These are phyloP conservation scores for Pemphredon lugubris DNA, from an alignment of 2,888 invertebrate genomes.

Conservation along the genomic window DNA sequence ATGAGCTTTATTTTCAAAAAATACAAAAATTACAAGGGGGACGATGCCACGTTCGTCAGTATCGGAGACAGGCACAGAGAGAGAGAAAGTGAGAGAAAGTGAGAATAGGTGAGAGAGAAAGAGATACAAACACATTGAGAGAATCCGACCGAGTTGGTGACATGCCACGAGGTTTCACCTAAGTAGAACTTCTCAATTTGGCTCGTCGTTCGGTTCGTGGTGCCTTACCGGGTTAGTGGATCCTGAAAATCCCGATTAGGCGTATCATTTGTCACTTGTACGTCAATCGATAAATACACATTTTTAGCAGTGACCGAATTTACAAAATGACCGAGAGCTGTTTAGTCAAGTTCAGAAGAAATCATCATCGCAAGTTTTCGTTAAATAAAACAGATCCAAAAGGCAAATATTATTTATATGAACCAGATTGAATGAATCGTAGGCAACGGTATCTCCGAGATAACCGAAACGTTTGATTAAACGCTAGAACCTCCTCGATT, in stretches of 20 bases:
- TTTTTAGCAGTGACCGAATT: conserved; percentile 27
- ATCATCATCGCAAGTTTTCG: no score
- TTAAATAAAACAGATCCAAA: no score
- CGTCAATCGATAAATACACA: conserved; percentile 36
- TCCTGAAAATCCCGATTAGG: conserved; percentile 77
- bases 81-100: conserved; percentile 4
- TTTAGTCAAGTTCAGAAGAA: no score
- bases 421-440: no score
- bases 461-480: no score
- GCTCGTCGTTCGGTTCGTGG: conserved; percentile 72
- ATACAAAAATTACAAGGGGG: conserved; percentile 67
- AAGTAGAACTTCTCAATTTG: conserved; percentile 64
- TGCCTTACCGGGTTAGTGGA: conserved; percentile 74
- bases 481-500: no score
- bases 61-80: conserved; percentile 30
- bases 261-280: conserved; percentile 66
- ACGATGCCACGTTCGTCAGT: conserved; percentile 44
- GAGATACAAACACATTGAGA: conserved; percentile 35
- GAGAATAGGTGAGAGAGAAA: conserved; percentile 1
- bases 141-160: conserved; percentile 54
- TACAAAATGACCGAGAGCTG: no score
- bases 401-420: no score
- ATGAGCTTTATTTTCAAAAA: conserved; percentile 69
- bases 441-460: no score
- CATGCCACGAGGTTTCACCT: conserved; percentile 58